Evolutionary conservation across 2,888 invertebrate genomes (phyloP).

Genomic region (Pedicia rivosa): DNA sequence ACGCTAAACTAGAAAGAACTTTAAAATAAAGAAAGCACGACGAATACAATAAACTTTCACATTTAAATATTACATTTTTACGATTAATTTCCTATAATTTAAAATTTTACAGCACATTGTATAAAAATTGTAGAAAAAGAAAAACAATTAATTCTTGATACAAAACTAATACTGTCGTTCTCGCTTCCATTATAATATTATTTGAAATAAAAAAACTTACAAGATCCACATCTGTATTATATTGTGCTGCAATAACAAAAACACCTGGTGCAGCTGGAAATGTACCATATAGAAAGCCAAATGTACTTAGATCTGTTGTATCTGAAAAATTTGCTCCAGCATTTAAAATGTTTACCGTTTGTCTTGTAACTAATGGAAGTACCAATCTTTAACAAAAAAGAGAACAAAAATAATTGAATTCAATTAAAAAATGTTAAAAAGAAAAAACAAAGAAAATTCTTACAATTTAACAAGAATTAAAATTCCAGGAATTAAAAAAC

Average conservation of each 20-base stretch:
- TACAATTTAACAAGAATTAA: conserved; percentile 81
- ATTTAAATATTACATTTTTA: too few relatives aligned
- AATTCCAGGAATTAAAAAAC: conserved; percentile 67
- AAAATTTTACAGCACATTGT: too few relatives aligned
- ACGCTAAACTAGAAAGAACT: too few relatives aligned
- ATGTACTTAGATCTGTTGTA: conserved; percentile 71
- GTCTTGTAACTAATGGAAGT: conserved; percentile 71
- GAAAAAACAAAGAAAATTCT: conserved; percentile 29
- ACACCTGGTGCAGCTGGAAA: conserved; percentile 94
- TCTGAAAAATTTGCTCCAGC: conserved; percentile 54
- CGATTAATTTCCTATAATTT: too few relatives aligned
- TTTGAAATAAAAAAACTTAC: conserved; percentile 34
- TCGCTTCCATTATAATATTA: too few relatives aligned
- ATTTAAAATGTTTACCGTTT: conserved; percentile 61
- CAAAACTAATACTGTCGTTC: too few relatives aligned
- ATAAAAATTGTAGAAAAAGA: too few relatives aligned
- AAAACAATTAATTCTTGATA: too few relatives aligned
- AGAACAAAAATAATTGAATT: conserved; percentile 2
- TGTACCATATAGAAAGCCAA: conserved; percentile 90
- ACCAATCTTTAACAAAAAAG: conserved; percentile 40
- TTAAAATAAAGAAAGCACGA: too few relatives aligned
- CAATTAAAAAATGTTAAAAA: not conserved
- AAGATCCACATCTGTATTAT: conserved; percentile 72
- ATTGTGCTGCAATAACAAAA: conserved; percentile 83
- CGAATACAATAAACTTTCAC: too few relatives aligned